Percentiles rank a stretch among this genome's conserved stretches.
phyloP scores from a whole-genome alignment of 2,888 invertebrate genomes.

The Eupithecia exiguata region DNA sequence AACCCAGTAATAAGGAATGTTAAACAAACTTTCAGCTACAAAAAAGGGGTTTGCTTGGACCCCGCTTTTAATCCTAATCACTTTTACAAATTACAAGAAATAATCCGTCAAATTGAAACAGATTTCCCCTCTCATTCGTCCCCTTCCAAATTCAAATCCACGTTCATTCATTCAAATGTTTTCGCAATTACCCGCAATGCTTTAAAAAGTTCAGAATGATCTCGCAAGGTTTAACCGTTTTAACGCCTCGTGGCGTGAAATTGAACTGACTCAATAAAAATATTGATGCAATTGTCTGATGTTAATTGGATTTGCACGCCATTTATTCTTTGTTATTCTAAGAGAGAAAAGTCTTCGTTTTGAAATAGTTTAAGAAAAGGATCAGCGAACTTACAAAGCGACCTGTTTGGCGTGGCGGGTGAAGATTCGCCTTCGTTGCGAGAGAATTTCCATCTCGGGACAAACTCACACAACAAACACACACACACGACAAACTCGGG shows the following conservation, averaged over 20 bases:
- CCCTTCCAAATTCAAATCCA: constrained; percentile 8
- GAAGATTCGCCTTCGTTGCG: background rate
- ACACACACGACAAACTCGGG: no score
- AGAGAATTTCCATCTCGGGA: background rate
- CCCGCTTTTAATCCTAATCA: constrained; percentile 17
- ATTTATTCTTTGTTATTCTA: constrained; percentile 42
- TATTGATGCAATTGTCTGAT: constrained; percentile 51
- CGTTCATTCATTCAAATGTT: constrained; percentile 13
- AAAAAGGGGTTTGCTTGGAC: background rate
- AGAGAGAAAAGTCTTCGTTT: background rate
- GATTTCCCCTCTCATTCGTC: constrained; percentile 16
- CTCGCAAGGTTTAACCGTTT: constrained; percentile 35
- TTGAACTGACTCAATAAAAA: constrained; percentile 60
- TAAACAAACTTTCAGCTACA: background rate
- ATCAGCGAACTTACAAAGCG: background rate
- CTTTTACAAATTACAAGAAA: constrained; percentile 12
- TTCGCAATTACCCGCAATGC: constrained; percentile 20
- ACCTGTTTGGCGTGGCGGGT: background rate
- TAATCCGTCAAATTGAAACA: constrained; percentile 19
- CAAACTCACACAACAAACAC: no score
- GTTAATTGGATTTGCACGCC: constrained; percentile 54
- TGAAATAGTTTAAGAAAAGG: background rate
- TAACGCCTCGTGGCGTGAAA: constrained; percentile 55
- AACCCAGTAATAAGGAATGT: background rate
- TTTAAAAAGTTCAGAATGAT: constrained; percentile 18